Evolutionary conservation across 1,140 invertebrate genomes (phyloP), one percentile per base, ranked within the genome.

Genomic region (Chelonus insularis): DNA sequence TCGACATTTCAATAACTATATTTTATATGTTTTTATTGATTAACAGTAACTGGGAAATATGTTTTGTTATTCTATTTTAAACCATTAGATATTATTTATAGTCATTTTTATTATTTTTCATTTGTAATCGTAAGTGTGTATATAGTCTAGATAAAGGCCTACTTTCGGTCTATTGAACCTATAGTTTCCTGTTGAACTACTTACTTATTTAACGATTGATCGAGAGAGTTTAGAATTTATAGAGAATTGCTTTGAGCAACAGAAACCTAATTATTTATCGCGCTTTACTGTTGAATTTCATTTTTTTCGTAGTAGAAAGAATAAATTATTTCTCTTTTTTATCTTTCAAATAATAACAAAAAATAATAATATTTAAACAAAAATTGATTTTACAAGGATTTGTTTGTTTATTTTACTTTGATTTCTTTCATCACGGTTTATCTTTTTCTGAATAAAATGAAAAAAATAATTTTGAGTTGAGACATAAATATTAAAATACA

Each of bases 171-270:
- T 12, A 29, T 16, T 25, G 21, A 25, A 23, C 20, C n/a, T 48
- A 25, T n/a, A 9, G 11, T 23, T 2, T 48, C 11, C 6, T 11
- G n/a, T 48, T 48, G 50, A 12, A 32, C 29, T 52, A 52, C 29
- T 36, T 34, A 25, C 12, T 52, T 21, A 34, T 52, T 52, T 50
- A 21, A 37, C 18, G 12, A 57, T 43, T 7, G 20, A 48, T 50
- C 20, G 37, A 58, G 11, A 58, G 21, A 48, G 21, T 50, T 37
- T 37, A 34, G 9, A 52, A 32, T 34, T 36, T n/a, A n/a, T 57
- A 14, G 11, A 25, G 14, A 14, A 25, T 21, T 37, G 55, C 25
- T 12, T 57, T 57, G 11, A 20, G 4, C 20, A 25, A 32, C 36
- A 20, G n/a, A 51, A 20, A 16, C 25, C 25, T 29, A 29, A 29